phyloP scores from a whole-genome alignment of 2,797 vertebrate species.

The Cottoperca gobio region DNA sequence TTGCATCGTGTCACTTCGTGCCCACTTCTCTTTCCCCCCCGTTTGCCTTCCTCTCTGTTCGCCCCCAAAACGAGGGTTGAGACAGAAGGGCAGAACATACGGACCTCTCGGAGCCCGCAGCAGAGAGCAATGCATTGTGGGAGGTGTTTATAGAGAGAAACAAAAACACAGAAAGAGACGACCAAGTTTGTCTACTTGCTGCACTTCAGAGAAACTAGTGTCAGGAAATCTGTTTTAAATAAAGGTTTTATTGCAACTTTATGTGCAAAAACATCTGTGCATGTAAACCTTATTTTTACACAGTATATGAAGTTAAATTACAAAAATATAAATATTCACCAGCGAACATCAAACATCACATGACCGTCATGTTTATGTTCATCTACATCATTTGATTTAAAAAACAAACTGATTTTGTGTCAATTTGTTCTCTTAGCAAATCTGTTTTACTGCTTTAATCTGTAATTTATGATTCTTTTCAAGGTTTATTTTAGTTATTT shows the following conservation, averaged over 20 bases:
- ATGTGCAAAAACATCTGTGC: too few species aligned
- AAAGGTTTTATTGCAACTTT: too few species aligned
- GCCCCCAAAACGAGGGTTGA: not conserved
- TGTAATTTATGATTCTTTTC: not conserved
- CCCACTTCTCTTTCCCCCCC: not conserved
- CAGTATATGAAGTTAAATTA: too few species aligned
- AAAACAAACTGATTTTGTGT: too few species aligned
- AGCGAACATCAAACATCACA: too few species aligned
- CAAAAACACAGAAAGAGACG: not conserved
- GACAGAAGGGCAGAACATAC: conserved; percentile 63
- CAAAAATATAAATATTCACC: too few species aligned
- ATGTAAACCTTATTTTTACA: too few species aligned
- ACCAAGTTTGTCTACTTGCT: not conserved
- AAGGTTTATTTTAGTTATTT: not conserved
- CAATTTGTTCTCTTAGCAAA: too few species aligned
- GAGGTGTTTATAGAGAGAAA: conserved; percentile 15
- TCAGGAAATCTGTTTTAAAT: not conserved
- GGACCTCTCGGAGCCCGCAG: conserved; percentile 47
- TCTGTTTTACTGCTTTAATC: too few species aligned
- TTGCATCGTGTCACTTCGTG: not conserved
- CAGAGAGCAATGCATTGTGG: conserved; percentile 35
- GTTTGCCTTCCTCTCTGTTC: not conserved
- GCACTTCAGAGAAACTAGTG: not conserved
- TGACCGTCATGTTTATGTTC: too few species aligned
- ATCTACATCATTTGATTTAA: too few species aligned